Conservation (phyloP, 23 tunicate genomes). For the Trididemnum miniatum region DNA sequence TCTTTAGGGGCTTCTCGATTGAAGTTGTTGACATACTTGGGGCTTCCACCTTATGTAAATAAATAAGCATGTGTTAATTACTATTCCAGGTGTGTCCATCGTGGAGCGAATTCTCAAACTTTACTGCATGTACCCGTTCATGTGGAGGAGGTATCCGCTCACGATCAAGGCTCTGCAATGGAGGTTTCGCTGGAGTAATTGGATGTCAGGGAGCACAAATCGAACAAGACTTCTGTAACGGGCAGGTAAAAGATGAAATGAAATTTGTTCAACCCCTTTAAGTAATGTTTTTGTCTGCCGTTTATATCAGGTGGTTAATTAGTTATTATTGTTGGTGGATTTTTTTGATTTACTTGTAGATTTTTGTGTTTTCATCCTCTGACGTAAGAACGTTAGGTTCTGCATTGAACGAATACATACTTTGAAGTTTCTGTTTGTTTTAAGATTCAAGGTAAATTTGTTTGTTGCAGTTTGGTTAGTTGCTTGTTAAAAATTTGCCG, state of each 20-base stretch:
- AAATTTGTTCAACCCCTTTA: not conserved
- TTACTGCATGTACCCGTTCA: constrained; percentile 48
- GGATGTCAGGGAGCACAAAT: constrained; percentile 51
- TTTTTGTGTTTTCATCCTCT: too few species aligned
- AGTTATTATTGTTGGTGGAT: too few species aligned
- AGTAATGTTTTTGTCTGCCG: not conserved
- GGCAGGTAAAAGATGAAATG: constrained; percentile 31
- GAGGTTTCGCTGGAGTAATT: constrained; percentile 52
- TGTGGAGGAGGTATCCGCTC: constrained; percentile 68
- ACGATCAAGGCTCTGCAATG: constrained; percentile 31
- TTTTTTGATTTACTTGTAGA: too few species aligned
- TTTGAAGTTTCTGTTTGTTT: too few species aligned
- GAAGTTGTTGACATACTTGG: too few species aligned
- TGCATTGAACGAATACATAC: too few species aligned
- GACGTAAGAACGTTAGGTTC: too few species aligned
- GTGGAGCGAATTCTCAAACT: constrained; percentile 58
- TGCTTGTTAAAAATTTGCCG: too few species aligned
- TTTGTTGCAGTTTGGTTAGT: too few species aligned
- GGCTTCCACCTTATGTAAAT: too few species aligned
- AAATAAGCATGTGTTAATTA: not conserved
- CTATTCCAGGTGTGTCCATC: constrained; percentile 66
- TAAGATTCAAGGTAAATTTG: too few species aligned
- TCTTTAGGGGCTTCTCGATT: too few species aligned
- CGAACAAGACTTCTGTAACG: constrained; percentile 50
- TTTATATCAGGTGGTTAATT: not conserved